Percentiles rank a stretch among this genome's conserved stretches.
Evolutionary conservation across 2,888 invertebrate species (phyloP).

Genomic region (Strigamia crassipes): DNA sequence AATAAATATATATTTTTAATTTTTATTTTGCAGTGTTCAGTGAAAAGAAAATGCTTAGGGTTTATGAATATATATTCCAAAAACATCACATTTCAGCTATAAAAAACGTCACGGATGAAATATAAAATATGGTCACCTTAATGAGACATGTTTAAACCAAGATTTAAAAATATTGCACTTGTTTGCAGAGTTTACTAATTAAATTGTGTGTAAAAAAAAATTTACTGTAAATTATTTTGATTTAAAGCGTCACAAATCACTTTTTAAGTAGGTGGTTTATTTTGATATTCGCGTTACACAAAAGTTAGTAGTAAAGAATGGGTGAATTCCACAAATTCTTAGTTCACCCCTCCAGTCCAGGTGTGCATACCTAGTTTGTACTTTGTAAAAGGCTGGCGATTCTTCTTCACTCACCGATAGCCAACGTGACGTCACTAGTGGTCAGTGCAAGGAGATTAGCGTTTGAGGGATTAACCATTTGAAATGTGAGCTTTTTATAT

Average conservation of each 20-base stretch:
- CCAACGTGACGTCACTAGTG: slow-evolving; percentile 34
- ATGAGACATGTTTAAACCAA: slow-evolving; percentile 13
- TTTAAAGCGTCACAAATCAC: neutral
- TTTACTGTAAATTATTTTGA: neutral
- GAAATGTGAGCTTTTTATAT: slow-evolving; percentile 28
- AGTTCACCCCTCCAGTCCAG: slow-evolving; percentile 25
- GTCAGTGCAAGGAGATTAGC: slow-evolving; percentile 32
- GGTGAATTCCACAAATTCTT: slow-evolving; percentile 35
- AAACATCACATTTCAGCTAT: neutral
- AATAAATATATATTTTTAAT: neutral
- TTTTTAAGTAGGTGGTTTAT: slow-evolving; percentile 25
- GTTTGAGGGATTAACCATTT: slow-evolving; percentile 23
- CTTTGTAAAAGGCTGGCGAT: neutral
- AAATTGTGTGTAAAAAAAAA: neutral
- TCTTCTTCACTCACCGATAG: slow-evolving; percentile 17
- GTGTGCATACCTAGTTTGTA: slow-evolving; percentile 26
- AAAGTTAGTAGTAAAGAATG: slow-evolving; percentile 25
- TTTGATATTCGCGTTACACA: slow-evolving; percentile 33
- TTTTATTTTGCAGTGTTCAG: neutral
- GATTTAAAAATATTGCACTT: neutral
- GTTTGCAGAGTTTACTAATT: neutral
- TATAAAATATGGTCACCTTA: neutral
- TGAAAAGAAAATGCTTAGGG: neutral
- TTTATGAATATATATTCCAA: neutral
- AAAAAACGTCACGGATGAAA: slow-evolving; percentile 1